These are phyloP conservation scores for Lanius ludovicianus DNA, from an alignment of 2,113 vertebrate species.

Conservation along the genomic window DNA sequence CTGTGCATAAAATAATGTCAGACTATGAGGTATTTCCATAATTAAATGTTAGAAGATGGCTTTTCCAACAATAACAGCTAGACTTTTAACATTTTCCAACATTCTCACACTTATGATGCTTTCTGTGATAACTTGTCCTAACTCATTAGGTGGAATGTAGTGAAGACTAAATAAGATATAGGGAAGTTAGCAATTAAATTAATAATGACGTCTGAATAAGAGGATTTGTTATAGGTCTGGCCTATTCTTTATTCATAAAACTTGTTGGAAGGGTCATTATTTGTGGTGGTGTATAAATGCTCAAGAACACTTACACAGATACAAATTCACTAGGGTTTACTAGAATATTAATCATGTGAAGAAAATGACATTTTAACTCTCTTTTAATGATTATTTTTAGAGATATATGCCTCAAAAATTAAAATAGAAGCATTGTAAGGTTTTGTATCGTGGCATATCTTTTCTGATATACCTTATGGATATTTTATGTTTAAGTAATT, in stretches of 20 bases:
- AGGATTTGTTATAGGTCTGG: background rate
- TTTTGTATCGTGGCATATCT: background rate
- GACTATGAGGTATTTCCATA: background rate
- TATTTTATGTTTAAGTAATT: background rate
- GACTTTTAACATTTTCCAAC: background rate
- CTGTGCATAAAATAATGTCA: background rate
- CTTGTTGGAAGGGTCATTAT: background rate
- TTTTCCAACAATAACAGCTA: background rate
- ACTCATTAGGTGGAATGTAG: background rate
- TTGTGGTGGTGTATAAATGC: background rate
- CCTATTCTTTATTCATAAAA: background rate
- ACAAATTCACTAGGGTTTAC: background rate
- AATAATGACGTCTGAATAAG: background rate
- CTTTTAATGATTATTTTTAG: background rate
- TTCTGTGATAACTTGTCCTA: background rate
- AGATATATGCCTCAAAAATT: background rate
- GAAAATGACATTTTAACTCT: background rate
- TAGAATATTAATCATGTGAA: background rate
- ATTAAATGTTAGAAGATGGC: background rate
- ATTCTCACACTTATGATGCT: background rate
- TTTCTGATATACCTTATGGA: background rate
- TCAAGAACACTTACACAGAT: background rate
- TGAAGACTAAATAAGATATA: background rate
- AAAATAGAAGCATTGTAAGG: background rate
- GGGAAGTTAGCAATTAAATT: background rate